Conservation (phyloP, 2,113 vertebrate species). For the Vulpes lagopus region DNA sequence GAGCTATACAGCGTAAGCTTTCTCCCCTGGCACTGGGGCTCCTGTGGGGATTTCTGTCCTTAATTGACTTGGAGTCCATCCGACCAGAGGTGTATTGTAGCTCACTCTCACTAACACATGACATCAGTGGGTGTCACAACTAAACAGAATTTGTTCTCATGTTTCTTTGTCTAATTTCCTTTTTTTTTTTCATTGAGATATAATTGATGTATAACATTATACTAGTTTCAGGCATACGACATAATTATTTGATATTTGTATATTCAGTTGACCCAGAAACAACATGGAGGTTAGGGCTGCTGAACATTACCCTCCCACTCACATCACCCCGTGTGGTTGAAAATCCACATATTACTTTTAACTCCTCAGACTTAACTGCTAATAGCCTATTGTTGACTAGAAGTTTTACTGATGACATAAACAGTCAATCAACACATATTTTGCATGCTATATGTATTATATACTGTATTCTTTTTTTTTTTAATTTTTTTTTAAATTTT, state of each 20-base stretch:
- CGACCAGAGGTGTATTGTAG: not conserved
- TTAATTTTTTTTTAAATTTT: no score
- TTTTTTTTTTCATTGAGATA: not conserved
- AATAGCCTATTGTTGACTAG: not conserved
- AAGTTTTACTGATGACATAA: not conserved
- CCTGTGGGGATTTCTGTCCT: not conserved
- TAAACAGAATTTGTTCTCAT: not conserved
- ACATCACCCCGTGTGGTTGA: not conserved
- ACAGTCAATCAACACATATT: not conserved
- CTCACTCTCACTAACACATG: not conserved
- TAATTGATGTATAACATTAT: not conserved
- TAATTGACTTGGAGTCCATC: not conserved
- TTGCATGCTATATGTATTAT: not conserved
- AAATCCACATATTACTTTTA: not conserved
- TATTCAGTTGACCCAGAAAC: not conserved
- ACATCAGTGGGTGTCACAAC: not conserved
- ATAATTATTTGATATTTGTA: not conserved
- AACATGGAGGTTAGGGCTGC: not conserved
- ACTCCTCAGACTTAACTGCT: not conserved
- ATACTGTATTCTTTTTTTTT: not conserved
- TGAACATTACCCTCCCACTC: not conserved
- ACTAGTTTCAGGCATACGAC: not conserved
- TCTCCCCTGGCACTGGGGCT: accelerated
- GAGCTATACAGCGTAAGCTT: slow-evolving; percentile 95
- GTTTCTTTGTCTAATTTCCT: not conserved